Percentiles rank a stretch among this genome's conserved stretches.
phyloP scores from a whole-genome alignment of 2,797 vertebrate species.

The Acomys russatus region DNA sequence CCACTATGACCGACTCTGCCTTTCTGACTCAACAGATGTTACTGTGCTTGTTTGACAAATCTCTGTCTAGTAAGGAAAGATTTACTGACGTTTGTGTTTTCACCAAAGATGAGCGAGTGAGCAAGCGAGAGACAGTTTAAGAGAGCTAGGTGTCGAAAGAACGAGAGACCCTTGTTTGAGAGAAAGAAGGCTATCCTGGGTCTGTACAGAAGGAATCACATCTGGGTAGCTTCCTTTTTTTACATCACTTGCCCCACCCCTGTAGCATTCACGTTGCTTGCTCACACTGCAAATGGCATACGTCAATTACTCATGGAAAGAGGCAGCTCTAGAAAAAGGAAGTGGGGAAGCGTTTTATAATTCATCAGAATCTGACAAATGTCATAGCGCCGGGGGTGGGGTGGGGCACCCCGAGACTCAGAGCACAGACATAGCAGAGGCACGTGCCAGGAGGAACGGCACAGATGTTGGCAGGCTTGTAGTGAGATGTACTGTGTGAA shows the following conservation, averaged over 20 bases:
- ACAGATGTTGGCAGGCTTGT: not conserved
- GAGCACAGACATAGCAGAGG: not conserved
- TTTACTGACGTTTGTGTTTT: not conserved
- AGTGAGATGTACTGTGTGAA: not conserved
- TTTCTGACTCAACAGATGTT: not conserved
- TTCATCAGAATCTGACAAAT: not conserved
- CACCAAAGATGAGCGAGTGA: not conserved
- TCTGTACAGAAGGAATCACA: not conserved
- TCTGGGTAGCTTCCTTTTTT: fast-evolving
- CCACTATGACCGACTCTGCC: fast-evolving
- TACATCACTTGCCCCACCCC: not conserved
- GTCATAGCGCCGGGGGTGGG: no score
- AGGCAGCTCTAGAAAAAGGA: not conserved
- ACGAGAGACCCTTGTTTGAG: no score
- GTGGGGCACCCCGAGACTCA: no score
- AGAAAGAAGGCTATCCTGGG: not conserved
- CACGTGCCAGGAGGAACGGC: no score
- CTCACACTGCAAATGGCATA: no score
- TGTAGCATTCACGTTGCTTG: fast-evolving
- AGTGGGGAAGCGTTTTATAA: not conserved
- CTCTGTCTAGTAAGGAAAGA: not conserved
- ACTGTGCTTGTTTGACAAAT: not conserved
- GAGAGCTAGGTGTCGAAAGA: not conserved
- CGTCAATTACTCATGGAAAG: no score
- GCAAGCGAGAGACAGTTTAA: no score